Conservation (phyloP, 2,113 vertebrate species). For the Falco punctatus region DNA sequence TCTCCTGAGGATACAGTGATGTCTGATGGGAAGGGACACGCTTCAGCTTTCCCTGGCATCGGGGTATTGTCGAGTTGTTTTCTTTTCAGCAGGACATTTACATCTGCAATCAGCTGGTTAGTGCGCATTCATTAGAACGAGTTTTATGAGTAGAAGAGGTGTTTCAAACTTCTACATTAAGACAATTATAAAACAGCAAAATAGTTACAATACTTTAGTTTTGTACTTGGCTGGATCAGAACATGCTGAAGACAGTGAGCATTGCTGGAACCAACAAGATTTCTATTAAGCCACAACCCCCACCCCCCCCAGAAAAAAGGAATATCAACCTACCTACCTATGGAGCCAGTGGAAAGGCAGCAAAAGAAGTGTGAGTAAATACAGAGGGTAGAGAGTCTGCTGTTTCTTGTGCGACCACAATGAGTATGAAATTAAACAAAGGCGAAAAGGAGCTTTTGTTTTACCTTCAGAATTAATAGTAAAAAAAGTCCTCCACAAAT, state of each 20-base stretch:
- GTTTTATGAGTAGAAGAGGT: background rate
- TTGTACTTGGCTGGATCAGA: background rate
- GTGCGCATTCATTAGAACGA: background rate
- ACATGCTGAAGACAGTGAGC: background rate
- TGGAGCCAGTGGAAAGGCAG: background rate
- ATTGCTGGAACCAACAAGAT: background rate
- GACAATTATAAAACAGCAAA: background rate
- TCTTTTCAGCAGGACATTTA: background rate
- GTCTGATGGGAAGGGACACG: background rate
- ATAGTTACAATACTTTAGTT: background rate
- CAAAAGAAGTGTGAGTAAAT: background rate
- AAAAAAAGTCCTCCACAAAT: background rate
- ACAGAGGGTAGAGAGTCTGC: background rate
- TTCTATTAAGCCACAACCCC: background rate
- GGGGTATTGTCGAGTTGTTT: background rate
- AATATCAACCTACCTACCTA: accelerated
- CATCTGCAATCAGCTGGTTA: background rate
- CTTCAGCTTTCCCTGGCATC: background rate
- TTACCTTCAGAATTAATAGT: background rate
- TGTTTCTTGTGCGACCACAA: background rate
- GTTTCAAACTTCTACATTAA: background rate
- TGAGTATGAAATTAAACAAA: background rate
- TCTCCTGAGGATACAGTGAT: background rate
- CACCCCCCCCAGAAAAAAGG: accelerated
- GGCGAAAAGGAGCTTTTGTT: background rate